These are phyloP conservation scores for Lichenostomus cassidix DNA, from an alignment of 2,113 vertebrate genomes.

Conservation along the genomic window DNA sequence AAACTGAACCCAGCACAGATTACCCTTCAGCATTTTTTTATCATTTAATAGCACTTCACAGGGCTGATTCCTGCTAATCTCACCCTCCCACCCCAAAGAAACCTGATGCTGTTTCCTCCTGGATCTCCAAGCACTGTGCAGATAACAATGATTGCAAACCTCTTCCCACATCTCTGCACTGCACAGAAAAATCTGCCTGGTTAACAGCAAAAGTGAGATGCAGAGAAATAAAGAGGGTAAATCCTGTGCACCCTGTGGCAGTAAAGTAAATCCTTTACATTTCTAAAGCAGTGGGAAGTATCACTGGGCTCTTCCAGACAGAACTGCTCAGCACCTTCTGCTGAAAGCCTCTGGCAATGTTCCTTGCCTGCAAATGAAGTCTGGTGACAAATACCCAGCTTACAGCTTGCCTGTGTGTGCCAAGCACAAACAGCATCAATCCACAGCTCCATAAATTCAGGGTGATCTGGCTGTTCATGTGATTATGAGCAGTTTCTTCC, in stretches of 20 bases:
- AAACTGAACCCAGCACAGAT: background rate
- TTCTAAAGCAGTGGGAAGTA: background rate
- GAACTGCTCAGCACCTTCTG: background rate
- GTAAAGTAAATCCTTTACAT: background rate
- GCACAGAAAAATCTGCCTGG: background rate
- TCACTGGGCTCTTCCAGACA: background rate
- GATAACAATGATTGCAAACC: background rate
- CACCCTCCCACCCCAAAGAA: background rate
- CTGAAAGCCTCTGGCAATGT: background rate
- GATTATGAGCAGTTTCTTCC: background rate
- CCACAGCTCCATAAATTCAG: background rate
- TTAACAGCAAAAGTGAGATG: background rate
- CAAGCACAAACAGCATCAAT: background rate
- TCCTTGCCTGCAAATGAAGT: background rate
- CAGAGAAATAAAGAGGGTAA: background rate
- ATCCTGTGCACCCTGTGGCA: background rate
- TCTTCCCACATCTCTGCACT: background rate
- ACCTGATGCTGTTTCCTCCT: background rate
- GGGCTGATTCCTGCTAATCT: background rate
- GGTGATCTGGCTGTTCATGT: background rate
- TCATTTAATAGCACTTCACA: background rate
- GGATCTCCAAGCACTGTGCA: background rate
- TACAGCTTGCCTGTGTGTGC: rapidly evolving
- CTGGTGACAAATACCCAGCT: background rate
- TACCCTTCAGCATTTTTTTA: background rate